Percentiles rank a stretch among this genome's conserved stretches.
Evolutionary conservation across 2,797 vertebrate genomes (phyloP).

Genomic region (Fistularia tabacaria): DNA sequence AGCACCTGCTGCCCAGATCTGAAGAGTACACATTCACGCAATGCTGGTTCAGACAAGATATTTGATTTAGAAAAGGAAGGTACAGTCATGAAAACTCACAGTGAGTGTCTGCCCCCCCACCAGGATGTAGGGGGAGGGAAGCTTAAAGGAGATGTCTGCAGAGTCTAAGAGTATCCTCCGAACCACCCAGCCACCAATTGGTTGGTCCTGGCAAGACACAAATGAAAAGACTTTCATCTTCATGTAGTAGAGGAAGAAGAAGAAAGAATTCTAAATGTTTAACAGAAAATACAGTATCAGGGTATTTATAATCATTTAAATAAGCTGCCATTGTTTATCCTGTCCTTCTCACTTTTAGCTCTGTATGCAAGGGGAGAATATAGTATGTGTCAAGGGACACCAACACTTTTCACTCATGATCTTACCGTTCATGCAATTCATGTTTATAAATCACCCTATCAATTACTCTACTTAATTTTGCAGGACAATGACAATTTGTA

Average conservation of each 20-base stretch:
- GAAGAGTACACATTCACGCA: constrained; percentile 8
- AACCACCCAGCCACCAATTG: constrained; percentile 76
- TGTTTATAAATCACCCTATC: too few relatives aligned
- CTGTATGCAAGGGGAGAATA: too few relatives aligned
- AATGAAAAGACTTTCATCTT: not conserved
- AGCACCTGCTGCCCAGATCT: constrained; percentile 82
- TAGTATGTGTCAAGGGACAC: too few relatives aligned
- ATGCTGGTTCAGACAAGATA: not conserved
- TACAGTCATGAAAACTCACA: constrained; percentile 60
- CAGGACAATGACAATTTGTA: too few relatives aligned
- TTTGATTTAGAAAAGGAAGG: not conserved
- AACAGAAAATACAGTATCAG: too few relatives aligned
- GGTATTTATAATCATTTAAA: too few relatives aligned
- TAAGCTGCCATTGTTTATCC: too few relatives aligned
- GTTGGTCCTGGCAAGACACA: constrained; percentile 72
- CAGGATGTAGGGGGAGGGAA: constrained; percentile 73
- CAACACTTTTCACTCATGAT: too few relatives aligned
- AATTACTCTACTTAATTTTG: too few relatives aligned
- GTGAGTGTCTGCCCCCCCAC: constrained; percentile 76
- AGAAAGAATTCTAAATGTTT: not conserved
- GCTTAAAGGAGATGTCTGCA: constrained; percentile 74
- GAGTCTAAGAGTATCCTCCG: constrained; percentile 58
- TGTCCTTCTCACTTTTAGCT: too few relatives aligned
- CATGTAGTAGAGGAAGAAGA: not conserved
- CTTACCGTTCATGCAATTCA: too few relatives aligned